A percentile compares a stretch with the other conserved stretches of the same genome.
These are phyloP conservation scores for Bombus fervidus DNA, from an alignment of 1,140 invertebrate species.

Conservation along the genomic window DNA sequence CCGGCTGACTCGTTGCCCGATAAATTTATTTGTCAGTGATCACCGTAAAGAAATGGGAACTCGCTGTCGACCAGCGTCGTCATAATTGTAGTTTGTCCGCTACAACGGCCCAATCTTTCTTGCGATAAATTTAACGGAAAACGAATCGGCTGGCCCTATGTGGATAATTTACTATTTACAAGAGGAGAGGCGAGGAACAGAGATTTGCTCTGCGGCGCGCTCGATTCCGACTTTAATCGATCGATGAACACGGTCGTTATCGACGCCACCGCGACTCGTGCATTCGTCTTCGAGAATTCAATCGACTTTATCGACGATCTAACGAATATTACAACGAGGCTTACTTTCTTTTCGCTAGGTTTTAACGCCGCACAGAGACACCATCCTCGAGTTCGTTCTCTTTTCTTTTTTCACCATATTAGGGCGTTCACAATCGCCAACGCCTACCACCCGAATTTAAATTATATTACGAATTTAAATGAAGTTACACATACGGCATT, in stretches of 20 bases:
- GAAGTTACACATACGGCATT: conserved; percentile 14
- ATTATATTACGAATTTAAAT: conserved; percentile 9
- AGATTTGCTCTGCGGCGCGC: background rate
- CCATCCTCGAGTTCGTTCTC: background rate
- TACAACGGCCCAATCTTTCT: conserved; percentile 30
- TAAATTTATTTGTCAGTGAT: conserved; percentile 34
- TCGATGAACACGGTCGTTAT: background rate
- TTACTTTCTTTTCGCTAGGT: background rate
- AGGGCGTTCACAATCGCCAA: background rate
- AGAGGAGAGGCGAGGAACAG: conserved; percentile 26
- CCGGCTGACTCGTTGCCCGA: conserved; percentile 28
- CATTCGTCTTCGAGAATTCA: too few relatives aligned
- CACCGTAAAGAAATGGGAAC: background rate
- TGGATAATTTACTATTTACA: conserved; percentile 71
- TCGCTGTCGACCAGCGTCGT: conserved; percentile 6
- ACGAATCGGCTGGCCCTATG: conserved; percentile 23
- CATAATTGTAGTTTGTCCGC: conserved; percentile 48
- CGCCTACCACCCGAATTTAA: background rate
- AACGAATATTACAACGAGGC: conserved; percentile 9
- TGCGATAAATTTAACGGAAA: conserved; percentile 36
- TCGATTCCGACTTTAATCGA: background rate
- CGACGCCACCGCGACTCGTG: conserved; percentile 6
- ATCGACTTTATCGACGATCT: background rate
- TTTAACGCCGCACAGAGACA: background rate
- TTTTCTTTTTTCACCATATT: background rate